Evolutionary conservation across 2,113 vertebrate species (phyloP).

Genomic region (Corythaeola cristata): DNA sequence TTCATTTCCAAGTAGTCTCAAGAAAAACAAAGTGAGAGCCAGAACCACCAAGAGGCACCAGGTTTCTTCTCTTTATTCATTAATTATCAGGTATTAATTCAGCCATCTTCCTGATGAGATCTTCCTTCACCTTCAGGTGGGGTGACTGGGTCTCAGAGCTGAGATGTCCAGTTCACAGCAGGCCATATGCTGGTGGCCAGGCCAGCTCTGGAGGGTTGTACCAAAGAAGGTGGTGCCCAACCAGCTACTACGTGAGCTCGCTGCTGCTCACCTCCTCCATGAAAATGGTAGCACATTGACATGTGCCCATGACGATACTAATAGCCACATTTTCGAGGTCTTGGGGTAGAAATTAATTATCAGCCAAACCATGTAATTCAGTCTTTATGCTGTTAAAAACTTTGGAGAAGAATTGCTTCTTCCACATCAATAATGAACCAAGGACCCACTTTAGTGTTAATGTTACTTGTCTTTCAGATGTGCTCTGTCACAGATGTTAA

Average conservation of each 20-base stretch:
- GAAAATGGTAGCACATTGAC: background rate
- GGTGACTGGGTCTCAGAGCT: background rate
- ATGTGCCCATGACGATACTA: background rate
- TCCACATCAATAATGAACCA: background rate
- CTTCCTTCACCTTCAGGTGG: background rate
- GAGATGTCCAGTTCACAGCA: background rate
- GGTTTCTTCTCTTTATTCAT: background rate
- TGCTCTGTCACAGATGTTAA: background rate
- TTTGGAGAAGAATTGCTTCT: background rate
- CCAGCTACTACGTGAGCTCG: accelerated
- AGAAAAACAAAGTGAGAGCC: background rate
- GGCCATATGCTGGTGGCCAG: background rate
- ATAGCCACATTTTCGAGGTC: background rate
- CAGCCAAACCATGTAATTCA: background rate
- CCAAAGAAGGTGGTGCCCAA: background rate
- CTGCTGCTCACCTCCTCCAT: background rate
- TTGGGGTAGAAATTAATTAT: background rate
- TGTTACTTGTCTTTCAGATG: background rate
- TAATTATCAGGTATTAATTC: background rate
- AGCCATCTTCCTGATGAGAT: background rate
- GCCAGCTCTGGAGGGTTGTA: background rate
- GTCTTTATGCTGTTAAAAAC: background rate
- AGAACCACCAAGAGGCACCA: background rate
- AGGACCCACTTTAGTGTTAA: background rate
- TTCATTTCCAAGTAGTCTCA: background rate